Percentiles rank a stretch among this genome's conserved stretches.
These are phyloP conservation scores for Megaceryle torquata DNA, from an alignment of 2,113 vertebrate genomes.

Conservation along the genomic window DNA sequence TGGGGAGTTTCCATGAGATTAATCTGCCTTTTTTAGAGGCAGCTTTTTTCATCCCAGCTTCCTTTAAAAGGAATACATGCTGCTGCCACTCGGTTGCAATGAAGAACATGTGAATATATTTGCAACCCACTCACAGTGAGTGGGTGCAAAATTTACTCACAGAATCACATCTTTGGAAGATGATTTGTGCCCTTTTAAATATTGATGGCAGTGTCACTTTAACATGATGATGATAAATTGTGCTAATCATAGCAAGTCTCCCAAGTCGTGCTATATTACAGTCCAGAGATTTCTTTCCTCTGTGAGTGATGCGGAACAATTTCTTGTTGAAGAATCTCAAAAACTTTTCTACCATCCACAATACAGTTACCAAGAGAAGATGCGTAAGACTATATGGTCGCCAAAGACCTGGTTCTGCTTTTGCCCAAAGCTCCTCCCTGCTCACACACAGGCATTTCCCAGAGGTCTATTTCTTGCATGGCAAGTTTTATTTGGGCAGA, in stretches of 20 bases:
- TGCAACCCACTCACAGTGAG: background rate
- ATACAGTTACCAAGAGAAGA: background rate
- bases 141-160: conserved; percentile 35
- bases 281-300: background rate
- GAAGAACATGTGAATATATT: background rate
- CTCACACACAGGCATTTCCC: background rate
- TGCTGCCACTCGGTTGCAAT: background rate
- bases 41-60: conserved; percentile 1
- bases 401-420: background rate
- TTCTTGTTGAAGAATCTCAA: background rate
- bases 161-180: background rate
- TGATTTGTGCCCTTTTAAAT: conserved; percentile 36
- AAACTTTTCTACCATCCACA: background rate
- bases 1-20: conserved; percentile 61
- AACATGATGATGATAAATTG: conserved; percentile 4
- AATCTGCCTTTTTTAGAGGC: conserved; percentile 41
- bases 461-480: rapidly evolving
- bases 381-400: background rate
- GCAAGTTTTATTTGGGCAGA: background rate
- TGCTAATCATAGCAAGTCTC: background rate
- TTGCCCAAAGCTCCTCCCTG: background rate
- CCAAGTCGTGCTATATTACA: background rate
- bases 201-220: background rate
- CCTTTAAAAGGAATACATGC: background rate
- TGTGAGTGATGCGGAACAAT: background rate